A percentile compares a stretch with the other conserved stretches of the same genome.
These are phyloP conservation scores for Oreortyx pictus DNA, from an alignment of 2,797 vertebrate species.

Conservation along the genomic window DNA sequence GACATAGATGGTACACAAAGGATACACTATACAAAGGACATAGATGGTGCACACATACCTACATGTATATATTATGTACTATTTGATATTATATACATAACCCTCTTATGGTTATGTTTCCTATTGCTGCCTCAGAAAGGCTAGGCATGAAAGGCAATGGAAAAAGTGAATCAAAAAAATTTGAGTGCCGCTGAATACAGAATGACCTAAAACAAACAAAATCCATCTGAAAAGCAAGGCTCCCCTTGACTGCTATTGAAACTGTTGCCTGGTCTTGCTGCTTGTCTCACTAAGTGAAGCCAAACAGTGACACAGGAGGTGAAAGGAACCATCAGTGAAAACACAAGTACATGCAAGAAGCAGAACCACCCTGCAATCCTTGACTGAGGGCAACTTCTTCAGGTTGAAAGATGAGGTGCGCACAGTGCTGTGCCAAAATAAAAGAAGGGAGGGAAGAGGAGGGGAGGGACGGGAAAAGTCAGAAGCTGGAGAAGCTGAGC, in stretches of 20 bases:
- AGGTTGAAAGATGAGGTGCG: slow-evolving; percentile 25
- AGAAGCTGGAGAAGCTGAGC: background rate
- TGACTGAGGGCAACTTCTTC: background rate
- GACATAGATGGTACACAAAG: background rate
- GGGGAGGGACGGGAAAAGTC: background rate
- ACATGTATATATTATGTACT: background rate
- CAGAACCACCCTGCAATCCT: background rate
- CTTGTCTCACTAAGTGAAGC: background rate
- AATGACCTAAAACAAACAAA: slow-evolving; percentile 21
- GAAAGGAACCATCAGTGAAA: slow-evolving; percentile 16
- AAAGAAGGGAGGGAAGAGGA: background rate
- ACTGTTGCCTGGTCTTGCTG: background rate
- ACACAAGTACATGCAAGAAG: background rate
- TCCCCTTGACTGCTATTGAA: background rate
- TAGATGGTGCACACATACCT: background rate
- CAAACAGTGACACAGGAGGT: background rate
- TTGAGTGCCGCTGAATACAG: background rate
- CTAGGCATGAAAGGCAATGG: background rate
- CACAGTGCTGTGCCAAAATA: background rate
- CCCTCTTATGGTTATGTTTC: background rate
- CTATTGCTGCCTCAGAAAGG: background rate
- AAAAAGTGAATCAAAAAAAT: background rate
- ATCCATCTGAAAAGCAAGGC: background rate
- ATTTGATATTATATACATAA: background rate
- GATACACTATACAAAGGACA: background rate